Evolutionary conservation across 2,113 vertebrate species (phyloP).

Genomic region (Danionella cerebrum): DNA sequence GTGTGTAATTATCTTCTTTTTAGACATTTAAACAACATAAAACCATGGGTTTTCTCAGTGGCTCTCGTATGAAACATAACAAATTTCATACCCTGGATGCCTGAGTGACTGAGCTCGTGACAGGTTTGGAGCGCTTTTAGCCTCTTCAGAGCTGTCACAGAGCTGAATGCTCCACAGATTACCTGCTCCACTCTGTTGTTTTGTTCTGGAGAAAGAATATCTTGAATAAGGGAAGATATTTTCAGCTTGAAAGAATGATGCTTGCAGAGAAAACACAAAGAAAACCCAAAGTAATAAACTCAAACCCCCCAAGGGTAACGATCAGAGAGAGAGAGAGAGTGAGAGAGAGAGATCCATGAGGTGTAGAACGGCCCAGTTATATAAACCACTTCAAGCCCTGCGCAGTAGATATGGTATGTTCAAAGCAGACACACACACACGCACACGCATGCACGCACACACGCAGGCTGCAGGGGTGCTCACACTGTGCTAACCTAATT

Average conservation of each 20-base stretch:
- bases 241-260: neutral
- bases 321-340: conserved; percentile 7
- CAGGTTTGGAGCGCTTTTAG: neutral
- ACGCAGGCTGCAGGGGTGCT: conserved; percentile 40
- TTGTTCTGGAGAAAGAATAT: neutral
- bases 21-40: too few relatives aligned
- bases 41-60: neutral
- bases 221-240: neutral
- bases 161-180: neutral
- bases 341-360: conserved; percentile 18
- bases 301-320: conserved; percentile 21
- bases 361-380: conserved; percentile 23
- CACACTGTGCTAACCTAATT: conserved; percentile 65
- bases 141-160: neutral
- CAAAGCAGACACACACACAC: conserved; percentile 32
- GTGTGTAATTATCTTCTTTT: too few relatives aligned
- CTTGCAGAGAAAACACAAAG: conserved; percentile 4
- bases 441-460: conserved; percentile 25
- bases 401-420: conserved; percentile 33
- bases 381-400: conserved; percentile 34
- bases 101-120: neutral
- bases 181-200: neutral
- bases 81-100: neutral
- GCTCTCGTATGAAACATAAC: neutral
- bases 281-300: conserved; percentile 27